Conservation (phyloP, 2,113 vertebrate species). For the Syngnathus typhle region DNA sequence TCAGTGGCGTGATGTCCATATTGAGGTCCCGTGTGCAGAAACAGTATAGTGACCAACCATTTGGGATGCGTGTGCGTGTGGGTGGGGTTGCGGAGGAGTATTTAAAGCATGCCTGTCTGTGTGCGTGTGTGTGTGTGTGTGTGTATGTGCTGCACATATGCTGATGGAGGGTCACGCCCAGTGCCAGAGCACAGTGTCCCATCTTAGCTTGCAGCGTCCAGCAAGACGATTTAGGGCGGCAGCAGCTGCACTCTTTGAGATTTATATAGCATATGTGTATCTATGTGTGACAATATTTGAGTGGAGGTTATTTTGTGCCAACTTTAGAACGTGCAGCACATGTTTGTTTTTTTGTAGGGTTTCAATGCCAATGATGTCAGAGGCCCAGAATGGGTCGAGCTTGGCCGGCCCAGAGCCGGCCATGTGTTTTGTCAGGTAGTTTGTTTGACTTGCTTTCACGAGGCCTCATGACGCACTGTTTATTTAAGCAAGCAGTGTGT, state of each 20-base stretch:
- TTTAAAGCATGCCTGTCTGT: conserved; percentile 56
- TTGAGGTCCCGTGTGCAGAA: conserved; percentile 58
- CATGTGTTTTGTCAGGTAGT: conserved; percentile 51
- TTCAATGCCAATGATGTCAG: conserved; percentile 58
- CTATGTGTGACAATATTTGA: background rate
- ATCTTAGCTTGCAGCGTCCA: conserved; percentile 45
- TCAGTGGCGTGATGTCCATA: conserved; percentile 63
- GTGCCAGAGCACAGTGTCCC: conserved; percentile 40
- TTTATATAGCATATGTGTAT: conserved; percentile 30
- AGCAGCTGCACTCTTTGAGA: conserved; percentile 38
- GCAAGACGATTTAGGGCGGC: conserved; percentile 36
- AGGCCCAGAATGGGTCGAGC: conserved; percentile 42
- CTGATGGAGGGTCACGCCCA: conserved; percentile 54
- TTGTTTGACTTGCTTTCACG: conserved; percentile 59
- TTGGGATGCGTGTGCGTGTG: conserved; percentile 22
- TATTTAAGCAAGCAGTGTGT: conserved; percentile 35
- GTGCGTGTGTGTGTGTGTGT: conserved; percentile 29
- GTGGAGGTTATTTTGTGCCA: background rate
- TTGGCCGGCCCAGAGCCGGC: conserved; percentile 23
- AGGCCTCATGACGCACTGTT: conserved; percentile 50
- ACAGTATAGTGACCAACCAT: conserved; percentile 39
- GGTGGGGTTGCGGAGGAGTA: conserved; percentile 61
- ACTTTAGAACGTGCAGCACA: conserved; percentile 18
- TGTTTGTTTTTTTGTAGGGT: background rate
- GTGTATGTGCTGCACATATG: conserved; percentile 19